Evolutionary conservation across 1,140 invertebrate genomes (phyloP), one percentile per base, ranked within the genome.

Genomic region (Acromyrmex charruanus): DNA sequence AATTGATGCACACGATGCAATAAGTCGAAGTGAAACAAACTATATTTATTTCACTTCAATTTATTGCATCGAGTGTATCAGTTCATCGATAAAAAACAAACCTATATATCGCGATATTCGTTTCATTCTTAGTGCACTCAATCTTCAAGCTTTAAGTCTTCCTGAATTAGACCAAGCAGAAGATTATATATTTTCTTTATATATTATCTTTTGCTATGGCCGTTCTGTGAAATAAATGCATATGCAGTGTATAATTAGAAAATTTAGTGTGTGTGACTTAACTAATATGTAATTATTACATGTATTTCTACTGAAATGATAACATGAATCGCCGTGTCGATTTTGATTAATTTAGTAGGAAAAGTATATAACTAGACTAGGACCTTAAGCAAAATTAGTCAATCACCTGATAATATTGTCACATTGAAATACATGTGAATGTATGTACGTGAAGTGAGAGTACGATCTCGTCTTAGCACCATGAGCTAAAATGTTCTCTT

Each of bases 301-400:
- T 71, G 14, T 51, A 75, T n/a, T 75, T 58, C 10, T 10, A 0
- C 2, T 35, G 2, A 55, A 74, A 10, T 53, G 9, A 35, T 55
- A 35, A 74, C 14, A 35, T 58, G 0, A 53, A 35, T 49, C n/a
- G 9, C 5, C n/a, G 25, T 49, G 28, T 6, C 2, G 28, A 31
- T 51, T 66, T 35, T 79, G 10, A 66, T 51, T 35, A 53, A 35
- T 65, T 65, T 1, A 12, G 51, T 79, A 4, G 4, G 7, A 35
- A 14, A 21, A 21, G 31, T 58, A 49, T 58, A 39, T 25, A 68
- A 58, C 77, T 81, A 81, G 77, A 81, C 65, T 81, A 69, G 77
- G 49, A 69, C 49, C 51, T 81, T 55, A 44, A 68, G 66, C 14
- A 2, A 63, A 53, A 35, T 80, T 53, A 53, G 18, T 66, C 28